Conservation (phyloP, 2,797 vertebrate species). For the Acestrorhynchus altus region DNA sequence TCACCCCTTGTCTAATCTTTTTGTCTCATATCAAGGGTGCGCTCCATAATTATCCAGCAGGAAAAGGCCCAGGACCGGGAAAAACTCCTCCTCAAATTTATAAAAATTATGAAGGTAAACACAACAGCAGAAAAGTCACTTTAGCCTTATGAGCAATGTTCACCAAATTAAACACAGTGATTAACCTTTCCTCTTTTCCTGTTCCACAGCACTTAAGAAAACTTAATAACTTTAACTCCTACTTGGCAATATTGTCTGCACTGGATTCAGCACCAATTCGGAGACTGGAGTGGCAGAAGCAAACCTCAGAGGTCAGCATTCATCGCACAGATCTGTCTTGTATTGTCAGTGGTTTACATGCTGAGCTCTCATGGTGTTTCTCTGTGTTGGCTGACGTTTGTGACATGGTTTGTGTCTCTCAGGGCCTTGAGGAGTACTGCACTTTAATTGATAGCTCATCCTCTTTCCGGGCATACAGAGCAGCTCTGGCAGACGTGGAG, state of each 20-base stretch:
- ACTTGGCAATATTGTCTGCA: constrained; percentile 92
- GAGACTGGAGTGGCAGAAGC: constrained; percentile 93
- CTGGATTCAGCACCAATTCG: constrained; percentile 92
- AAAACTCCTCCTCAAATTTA: constrained; percentile 90
- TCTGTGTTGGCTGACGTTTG: neutral
- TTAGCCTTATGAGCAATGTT: neutral
- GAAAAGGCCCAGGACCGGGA: constrained; percentile 94
- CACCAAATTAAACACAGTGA: neutral
- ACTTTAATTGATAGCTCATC: constrained; percentile 95
- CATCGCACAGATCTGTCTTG: neutral
- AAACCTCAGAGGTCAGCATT: constrained; percentile 86
- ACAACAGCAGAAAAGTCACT: too few species aligned
- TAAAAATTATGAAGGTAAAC: constrained; percentile 94
- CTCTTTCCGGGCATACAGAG: constrained; percentile 91
- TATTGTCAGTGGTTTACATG: neutral
- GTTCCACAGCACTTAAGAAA: constrained; percentile 87
- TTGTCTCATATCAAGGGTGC: constrained; percentile 80
- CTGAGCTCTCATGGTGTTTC: neutral
- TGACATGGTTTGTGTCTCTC: constrained; percentile 29
- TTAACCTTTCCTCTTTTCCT: neutral
- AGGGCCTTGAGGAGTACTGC: constrained; percentile 92
- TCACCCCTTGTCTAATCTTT: neutral
- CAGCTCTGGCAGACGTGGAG: constrained; percentile 89
- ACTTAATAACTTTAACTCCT: constrained; percentile 96
- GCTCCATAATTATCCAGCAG: constrained; percentile 92